These are phyloP conservation scores for Hirtodrosophila histrioides DNA, from an alignment of 2,888 invertebrate genomes.

Conservation along the genomic window DNA sequence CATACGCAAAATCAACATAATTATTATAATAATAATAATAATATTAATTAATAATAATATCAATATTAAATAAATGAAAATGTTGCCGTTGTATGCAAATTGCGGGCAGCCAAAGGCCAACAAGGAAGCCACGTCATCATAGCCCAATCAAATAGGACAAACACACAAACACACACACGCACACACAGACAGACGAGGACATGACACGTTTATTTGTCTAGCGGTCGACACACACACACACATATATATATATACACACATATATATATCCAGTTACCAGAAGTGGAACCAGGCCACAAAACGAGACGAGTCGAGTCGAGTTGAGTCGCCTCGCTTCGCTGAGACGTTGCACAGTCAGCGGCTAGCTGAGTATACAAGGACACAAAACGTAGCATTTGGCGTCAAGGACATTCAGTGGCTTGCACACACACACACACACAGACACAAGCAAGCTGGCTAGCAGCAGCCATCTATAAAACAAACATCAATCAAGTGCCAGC, in stretches of 20 bases:
- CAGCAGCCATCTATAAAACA: slow-evolving; percentile 32
- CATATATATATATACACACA: slow-evolving; percentile 2
- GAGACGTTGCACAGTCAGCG: slow-evolving; percentile 3
- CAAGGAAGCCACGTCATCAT: slow-evolving; percentile 42
- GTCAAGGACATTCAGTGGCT: slow-evolving; percentile 28
- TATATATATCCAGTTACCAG: background rate
- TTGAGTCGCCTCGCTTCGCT: slow-evolving; percentile 13
- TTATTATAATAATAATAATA: slow-evolving; percentile 10
- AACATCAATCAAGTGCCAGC: slow-evolving; percentile 58
- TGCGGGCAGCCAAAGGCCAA: slow-evolving; percentile 30
- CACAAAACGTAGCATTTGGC: slow-evolving; percentile 4
- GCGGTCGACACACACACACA: slow-evolving; percentile 4
- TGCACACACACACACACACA: slow-evolving; percentile 1
- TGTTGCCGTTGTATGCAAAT: slow-evolving; percentile 48
- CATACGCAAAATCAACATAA: slow-evolving; percentile 5
- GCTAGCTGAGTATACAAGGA: slow-evolving; percentile 1
- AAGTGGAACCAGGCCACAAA: slow-evolving; percentile 40
- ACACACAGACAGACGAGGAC: slow-evolving; percentile 26
- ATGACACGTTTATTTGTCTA: slow-evolving; percentile 37
- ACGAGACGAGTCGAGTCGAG: slow-evolving; percentile 23
- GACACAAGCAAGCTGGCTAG: background rate
- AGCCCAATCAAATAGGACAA: slow-evolving; percentile 1
- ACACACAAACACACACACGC: slow-evolving; percentile 27
- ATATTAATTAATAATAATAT: slow-evolving; percentile 5
- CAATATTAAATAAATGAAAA: slow-evolving; percentile 32